Conservation (phyloP, 2,113 vertebrate species). For the Urocitellus parryii region DNA sequence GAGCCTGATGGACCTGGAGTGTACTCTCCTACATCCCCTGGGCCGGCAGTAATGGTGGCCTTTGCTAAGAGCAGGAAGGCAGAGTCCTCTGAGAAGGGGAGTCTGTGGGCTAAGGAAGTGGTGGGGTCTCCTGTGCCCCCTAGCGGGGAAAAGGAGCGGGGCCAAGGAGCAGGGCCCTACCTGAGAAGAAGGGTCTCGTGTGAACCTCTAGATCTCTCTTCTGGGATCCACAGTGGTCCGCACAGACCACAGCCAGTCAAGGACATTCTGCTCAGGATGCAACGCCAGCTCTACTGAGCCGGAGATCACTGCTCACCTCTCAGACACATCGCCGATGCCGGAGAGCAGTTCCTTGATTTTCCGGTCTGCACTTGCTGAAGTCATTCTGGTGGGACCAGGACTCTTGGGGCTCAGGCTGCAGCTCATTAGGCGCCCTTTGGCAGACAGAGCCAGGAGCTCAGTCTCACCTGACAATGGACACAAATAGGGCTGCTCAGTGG, state of each 20-base stretch:
- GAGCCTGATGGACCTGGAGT: not conserved
- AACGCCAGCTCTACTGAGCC: accelerated
- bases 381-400: not conserved
- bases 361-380: constrained; percentile 83
- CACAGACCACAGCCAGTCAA: accelerated
- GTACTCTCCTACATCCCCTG: not conserved
- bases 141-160: not conserved
- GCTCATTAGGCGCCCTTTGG: constrained; percentile 91
- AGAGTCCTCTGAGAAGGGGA: not conserved
- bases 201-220: not conserved
- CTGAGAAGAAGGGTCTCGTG: not conserved
- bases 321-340: constrained; percentile 92
- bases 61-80: no score
- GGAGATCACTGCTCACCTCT: constrained; percentile 87
- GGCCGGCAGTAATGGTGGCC: not conserved
- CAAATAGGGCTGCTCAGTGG: accelerated
- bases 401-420: constrained; percentile 84
- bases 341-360: constrained; percentile 92
- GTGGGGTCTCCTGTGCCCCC: accelerated
- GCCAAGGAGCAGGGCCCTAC: accelerated
- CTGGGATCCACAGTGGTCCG: not conserved
- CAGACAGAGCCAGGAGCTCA: constrained; percentile 90
- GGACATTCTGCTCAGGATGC: not conserved
- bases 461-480: constrained; percentile 85
- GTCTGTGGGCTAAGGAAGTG: not conserved